Base-by-base conservation (phyloP, 2,888 invertebrate genomes). In the Limnephilus auricula region DNA sequence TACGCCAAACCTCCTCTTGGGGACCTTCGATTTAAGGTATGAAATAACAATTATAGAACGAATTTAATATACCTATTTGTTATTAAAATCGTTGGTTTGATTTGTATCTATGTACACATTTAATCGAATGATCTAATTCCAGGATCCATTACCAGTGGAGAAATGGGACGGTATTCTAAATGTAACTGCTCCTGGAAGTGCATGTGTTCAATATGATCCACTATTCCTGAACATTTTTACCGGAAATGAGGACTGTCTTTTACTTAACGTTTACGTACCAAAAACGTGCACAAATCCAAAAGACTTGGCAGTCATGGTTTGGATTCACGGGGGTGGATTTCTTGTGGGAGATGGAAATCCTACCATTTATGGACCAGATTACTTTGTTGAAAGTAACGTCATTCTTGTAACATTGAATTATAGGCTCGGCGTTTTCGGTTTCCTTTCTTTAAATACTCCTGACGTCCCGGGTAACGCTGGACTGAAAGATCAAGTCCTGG, bases 291-390 rank as follows among this genome's bases (percentile, higher is more conserved):
- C n/a, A 9, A n/a, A 65, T 0, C 9, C 25, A 25, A 25, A 12
- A 15, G 25, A 65, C n/a, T 31, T 65, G 12, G 86, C 92, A 13
- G 92, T 92, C 2, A 92, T 93, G 91, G 91, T 92, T 30, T 93
- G 92, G 89, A 92, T 92, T 78, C 92, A 92, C n/a, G 92, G 92
- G 2, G 92, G 92, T 31, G 91, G 89, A 32, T 92, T 92, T 79
- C 13, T 79, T 15, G 87, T 90, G 40, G 92, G 92, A 34, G 91
- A 92, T n/a, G 91, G 92, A 30, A 79, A 79, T 34, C 10, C 91
- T 5, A 9, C 10, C 5, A 6, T 65, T 65, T 92, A 90, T 32
- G 92, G 92, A 0, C 91, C 92, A 4, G 92, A 92, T 82, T 79
- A 86, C 50, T 87, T 92, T 18, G n/a, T 92, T 3, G 88, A 92